Base-by-base conservation (phyloP, 2,888 invertebrate species). In the Mantis religiosa region DNA sequence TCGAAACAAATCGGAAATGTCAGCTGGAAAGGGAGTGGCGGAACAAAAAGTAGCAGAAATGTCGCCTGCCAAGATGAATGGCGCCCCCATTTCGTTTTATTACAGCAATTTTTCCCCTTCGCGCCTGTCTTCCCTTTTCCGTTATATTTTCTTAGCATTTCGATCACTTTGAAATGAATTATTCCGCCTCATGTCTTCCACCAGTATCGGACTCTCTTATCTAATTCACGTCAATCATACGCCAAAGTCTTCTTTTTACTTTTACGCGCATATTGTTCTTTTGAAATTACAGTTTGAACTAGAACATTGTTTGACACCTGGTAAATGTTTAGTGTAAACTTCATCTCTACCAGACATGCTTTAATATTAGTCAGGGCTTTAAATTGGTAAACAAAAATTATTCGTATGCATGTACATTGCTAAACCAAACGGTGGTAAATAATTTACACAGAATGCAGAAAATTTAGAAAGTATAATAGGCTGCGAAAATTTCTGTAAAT, bases 1-100 rank as follows among this genome's bases (percentile, higher is more conserved):
- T 87, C 28, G 87, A 82, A 82, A 82, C 87, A 81, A 87, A 87
- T 87, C 82, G 87, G 82, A 87, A 87, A 87, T 87, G 87, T 87
- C 87, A 87, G 82, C 41, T 87, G 87, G 15, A 82, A 87, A 82
- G 82, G 87, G 28, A 34, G 87, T 82, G 86, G 54, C 54, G 25
- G 54, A 71, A 71, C 20, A 71, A 71, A 47, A 85, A 85, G 47
- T 85, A 54, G 15, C 47, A 27, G 34, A 87, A 87, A 87, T 87
- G 87, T 87, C 82, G 87, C 28, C 9, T 71, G 54, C 54, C 54
- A 71, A 71, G 54, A 25, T 82, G 87, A 87, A 87, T 87, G 87
- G 82, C 87, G 82, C 71, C 54, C 54, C 15, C 54, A 71, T 34
- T 87, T 54, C n/a, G 41, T 85, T 85, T 85, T 85, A 85, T 85